Base-by-base conservation (phyloP, 2,888 invertebrate species). In the Napeogenes inachia region DNA sequence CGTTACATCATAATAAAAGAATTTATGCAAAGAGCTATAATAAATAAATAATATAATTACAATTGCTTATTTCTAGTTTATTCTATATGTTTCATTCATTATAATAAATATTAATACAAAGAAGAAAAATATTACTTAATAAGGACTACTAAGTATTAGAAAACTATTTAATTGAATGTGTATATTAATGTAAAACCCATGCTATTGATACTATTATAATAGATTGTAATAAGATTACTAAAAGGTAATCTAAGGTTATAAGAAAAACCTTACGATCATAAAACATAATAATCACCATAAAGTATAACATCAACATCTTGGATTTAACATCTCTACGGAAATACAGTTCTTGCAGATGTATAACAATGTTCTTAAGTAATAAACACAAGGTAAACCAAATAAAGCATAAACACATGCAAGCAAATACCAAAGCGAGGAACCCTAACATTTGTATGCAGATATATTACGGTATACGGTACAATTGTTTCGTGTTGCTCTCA, bases 381-480 rank as follows among this genome's bases (percentile, higher is more conserved):
- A 56, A 61, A 60, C 66, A 66, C 61, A 61, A 60, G 60, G 56
- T 54, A 61, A 63, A 60, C 69, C 66, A 69, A 69, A 69, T 69
- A 68, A 68, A 69, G 69, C 68, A 67, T 68, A 70, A 68, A 70
- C 68, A 71, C 69, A 71, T 69, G 67, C 68, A 69, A 67, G 62
- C 64, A 68, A 70, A 71, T 72, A 77, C 79, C 76, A 71, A 77
- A 77, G 75, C 77, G 72, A 73, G 74, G 74, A 79, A 79, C 77
- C 74, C 77, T 80, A 84, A 84, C 84, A 85, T 86, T 85, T 84
- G 77, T 83, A 87, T 86, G 84, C 81, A 83, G 80, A 84, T 86
- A 84, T 86, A 84, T 79, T 80, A 82, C 80, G 79, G 82, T 85
- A 82, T 79, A 81, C 74, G 70, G 77, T 81, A 76, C 82, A 77